Conservation (phyloP, 2,797 vertebrate genomes). For the Amblyraja radiata region DNA sequence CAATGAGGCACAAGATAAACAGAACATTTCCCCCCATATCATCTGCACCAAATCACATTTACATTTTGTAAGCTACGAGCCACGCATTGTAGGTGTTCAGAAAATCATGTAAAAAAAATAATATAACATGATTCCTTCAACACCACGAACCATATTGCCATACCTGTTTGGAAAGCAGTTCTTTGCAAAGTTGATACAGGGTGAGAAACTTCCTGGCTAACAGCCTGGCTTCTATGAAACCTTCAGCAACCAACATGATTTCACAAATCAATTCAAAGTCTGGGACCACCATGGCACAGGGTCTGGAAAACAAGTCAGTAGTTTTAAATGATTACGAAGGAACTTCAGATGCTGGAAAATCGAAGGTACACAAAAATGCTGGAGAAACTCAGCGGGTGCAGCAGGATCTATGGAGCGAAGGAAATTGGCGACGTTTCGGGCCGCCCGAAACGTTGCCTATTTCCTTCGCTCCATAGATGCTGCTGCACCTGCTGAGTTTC, state of each 20-base stretch:
- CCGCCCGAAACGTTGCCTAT: no score
- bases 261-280: slow-evolving; percentile 97
- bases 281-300: slow-evolving; percentile 94
- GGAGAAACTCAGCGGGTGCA: no score
- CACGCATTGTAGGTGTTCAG: no score
- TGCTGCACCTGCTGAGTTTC: no score
- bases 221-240: slow-evolving; percentile 74
- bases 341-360: no score
- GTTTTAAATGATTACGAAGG: no score
- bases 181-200: slow-evolving; percentile 85
- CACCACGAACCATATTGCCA: background rate
- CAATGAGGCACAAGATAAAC: background rate
- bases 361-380: no score
- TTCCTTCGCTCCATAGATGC: no score
- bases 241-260: slow-evolving; percentile 94
- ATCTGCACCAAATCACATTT: background rate
- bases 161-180: slow-evolving; percentile 93
- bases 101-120: background rate
- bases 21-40: background rate
- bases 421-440: no score
- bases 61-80: background rate
- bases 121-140: background rate
- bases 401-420: no score
- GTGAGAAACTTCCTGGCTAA: slow-evolving; percentile 90
- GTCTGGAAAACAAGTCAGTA: slow-evolving; percentile 54